Evolutionary conservation across 2,888 invertebrate genomes (phyloP), one percentile per base, ranked within the genome.

Genomic region (Ametastegia equiseti): DNA sequence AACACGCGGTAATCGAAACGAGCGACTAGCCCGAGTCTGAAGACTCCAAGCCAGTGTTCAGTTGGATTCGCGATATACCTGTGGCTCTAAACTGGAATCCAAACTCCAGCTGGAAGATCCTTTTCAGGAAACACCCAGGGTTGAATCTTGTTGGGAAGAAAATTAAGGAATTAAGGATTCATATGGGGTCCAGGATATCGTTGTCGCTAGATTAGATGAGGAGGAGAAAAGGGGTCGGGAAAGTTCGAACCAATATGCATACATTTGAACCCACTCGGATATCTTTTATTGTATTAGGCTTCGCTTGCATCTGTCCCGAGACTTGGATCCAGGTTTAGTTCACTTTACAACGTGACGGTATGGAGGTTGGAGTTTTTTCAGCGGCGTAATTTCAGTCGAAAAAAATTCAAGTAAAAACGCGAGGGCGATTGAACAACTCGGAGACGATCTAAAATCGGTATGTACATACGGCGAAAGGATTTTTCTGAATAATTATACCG

Each of bases 231-330:
- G n/a, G 23, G 69, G 11, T 19, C 33, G 19, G 54, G 23, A 71
- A 15, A 71, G 47, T 36, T 75, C 4, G 42, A 60, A 88, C 90
- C 88, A 90, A 90, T 88, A 89, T 90, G 87, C 91, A 89, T 90
- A 89, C 87, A 88, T 89, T 88, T 87, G 88, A 84, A 87, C 87
- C 89, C 89, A 90, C 90, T 90, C 89, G 88, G 88, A 87, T 84
- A 86, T 78, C 88, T 88, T 89, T 91, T 89, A 91, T 91, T 89
- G 87, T 88, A 89, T 90, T 89, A 90, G 86, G 82, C 86, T 87
- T 83, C 54, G 81, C 88, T 85, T 85, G 87, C 88, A 87, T 89
- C 86, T 86, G 86, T 83, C 84, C 83, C 33, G 69, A 81, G 67
- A 69, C 75, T 83, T 79, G 85, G 83, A 67, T 77, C 39, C 77